Base-by-base conservation (phyloP, 2,797 vertebrate species). In the Spinus pinus region DNA sequence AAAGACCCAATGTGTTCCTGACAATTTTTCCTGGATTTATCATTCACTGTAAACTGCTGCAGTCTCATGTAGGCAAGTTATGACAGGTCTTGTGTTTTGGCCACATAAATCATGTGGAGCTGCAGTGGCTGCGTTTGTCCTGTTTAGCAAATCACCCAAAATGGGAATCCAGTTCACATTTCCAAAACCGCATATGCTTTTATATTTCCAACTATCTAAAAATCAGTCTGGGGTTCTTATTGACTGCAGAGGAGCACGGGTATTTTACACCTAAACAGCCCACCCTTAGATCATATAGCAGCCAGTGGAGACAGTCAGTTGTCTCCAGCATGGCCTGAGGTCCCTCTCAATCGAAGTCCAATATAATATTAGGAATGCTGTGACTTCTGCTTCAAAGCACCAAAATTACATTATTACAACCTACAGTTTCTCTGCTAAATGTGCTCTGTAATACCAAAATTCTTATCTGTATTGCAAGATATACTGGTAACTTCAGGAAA, bases 1-100 rank as follows among this genome's bases (percentile, higher is more conserved):
- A 57, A 1, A 25, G 46, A 56, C 11, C 17, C 17, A 37, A 0
- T 6, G 4, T 39, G 15, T 21, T 39, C 4, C 25, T 39, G 19
- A 9, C 24, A 42, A 7, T 61, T 57, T 61, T 67, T 17, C n/a
- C 67, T 12, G 25, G 6, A 72, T 10, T 82, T 25, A 14, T 54
- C 5, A 19, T 35, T 80, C 46, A 37, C 14, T 89, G 33, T 8
- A 92, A 87, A 44, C 30, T 39, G 42, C 58, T 88, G 47, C 47
- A 56, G 17, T 44, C 31, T 65, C 12, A 57, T 53, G 37, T 3
- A 57, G 10, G 27, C 46, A 14, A 33, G 2, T 74, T n/a, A 54
- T 50, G 47, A 30, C 3, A 15, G 7, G 21, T 33, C 69, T 57
- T 69, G 61, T 37, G 15, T 64, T 89, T 78, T 44, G 46, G 46